A percentile compares a stretch with the other conserved stretches of the same genome.
Evolutionary conservation across 1,140 invertebrate genomes (phyloP).

Genomic region (Bombus sylvicola): DNA sequence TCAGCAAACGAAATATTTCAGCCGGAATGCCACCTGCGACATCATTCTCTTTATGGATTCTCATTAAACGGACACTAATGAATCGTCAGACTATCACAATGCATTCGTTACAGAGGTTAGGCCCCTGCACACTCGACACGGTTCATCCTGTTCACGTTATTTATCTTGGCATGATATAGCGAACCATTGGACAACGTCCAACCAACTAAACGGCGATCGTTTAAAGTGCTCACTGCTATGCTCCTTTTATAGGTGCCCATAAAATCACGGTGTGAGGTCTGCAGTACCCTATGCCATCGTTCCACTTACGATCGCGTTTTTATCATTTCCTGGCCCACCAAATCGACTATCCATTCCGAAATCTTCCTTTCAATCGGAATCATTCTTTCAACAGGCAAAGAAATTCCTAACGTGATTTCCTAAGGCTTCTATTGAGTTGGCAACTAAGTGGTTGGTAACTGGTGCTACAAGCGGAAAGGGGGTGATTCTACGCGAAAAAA

Average conservation of each 20-base stretch:
- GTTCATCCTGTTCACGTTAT: constrained; percentile 21
- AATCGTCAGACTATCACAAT: constrained; percentile 16
- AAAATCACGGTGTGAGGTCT: constrained; percentile 65
- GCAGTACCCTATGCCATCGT: constrained; percentile 25
- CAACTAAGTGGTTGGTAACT: no score
- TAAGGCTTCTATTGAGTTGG: not conserved
- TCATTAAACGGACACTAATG: constrained; percentile 23
- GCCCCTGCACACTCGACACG: not conserved
- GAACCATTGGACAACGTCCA: constrained; percentile 42
- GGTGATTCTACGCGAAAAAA: no score
- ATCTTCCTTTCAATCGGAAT: not conserved
- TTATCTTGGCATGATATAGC: constrained; percentile 45
- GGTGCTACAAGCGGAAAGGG: no score
- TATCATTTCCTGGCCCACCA: constrained; percentile 44
- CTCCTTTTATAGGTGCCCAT: constrained; percentile 63
- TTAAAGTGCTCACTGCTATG: constrained; percentile 50
- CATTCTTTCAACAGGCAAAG: constrained; percentile 1
- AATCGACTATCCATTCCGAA: constrained; percentile 4
- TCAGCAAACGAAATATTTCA: not conserved
- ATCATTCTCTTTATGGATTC: not conserved
- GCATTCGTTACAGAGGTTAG: constrained; percentile 18
- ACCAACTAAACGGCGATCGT: constrained; percentile 45
- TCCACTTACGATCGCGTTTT: constrained; percentile 47
- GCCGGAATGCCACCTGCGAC: not conserved
- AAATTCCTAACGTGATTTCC: constrained; percentile 22